Evolutionary conservation across 2,113 vertebrate species (phyloP).

Genomic region (Nyctibius bracteatus): DNA sequence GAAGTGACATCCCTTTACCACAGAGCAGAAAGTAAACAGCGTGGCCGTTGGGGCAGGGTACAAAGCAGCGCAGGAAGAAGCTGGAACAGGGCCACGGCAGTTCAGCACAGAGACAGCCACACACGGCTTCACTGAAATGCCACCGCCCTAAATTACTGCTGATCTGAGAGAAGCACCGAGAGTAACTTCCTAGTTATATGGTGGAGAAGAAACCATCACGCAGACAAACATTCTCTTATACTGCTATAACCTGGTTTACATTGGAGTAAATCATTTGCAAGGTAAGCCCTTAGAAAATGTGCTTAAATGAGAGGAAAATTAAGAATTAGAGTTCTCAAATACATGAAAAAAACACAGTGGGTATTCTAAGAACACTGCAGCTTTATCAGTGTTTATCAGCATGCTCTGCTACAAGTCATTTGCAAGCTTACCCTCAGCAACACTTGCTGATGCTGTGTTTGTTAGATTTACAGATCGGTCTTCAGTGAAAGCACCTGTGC

Average conservation of each 20-base stretch:
- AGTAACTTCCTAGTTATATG: not conserved
- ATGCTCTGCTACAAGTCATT: not conserved
- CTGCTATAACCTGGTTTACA: not conserved
- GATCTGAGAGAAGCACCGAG: not conserved
- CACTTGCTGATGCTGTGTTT: not conserved
- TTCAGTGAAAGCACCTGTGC: not conserved
- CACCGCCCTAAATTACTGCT: not conserved
- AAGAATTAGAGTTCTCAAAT: not conserved
- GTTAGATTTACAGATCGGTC: not conserved
- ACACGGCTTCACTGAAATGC: not conserved
- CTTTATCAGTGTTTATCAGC: not conserved
- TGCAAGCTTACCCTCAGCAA: not conserved
- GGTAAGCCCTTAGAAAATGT: not conserved
- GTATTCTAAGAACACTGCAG: not conserved
- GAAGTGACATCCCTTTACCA: conserved; percentile 44
- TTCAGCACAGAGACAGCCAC: not conserved
- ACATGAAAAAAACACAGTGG: not conserved
- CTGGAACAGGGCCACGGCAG: not conserved
- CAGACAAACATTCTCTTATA: not conserved
- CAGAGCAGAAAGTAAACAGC: conserved; percentile 40
- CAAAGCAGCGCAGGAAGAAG: not conserved
- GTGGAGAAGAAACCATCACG: not conserved
- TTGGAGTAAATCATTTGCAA: not conserved
- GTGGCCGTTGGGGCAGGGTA: not conserved
- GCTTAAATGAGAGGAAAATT: not conserved